Evolutionary conservation across 2,797 vertebrate species (phyloP), one percentile per base, ranked within the genome.

Genomic region (Acanthis flammea): DNA sequence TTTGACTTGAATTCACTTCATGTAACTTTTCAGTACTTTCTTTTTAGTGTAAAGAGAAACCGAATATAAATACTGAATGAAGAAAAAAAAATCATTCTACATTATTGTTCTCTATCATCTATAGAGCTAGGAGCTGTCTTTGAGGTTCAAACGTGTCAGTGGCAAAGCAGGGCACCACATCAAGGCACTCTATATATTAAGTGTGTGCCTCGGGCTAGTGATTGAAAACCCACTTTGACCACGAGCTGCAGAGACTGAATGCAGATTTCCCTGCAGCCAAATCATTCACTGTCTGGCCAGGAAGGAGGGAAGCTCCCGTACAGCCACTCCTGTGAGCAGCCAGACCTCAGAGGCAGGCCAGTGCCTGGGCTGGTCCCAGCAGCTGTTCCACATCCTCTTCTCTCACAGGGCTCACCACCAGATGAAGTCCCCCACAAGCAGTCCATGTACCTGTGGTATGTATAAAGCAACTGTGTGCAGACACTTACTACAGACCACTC

Each of bases 1-100:
- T 97, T 97, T 97, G 96, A 97, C 96, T 96, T 74, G 89, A 97
- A 97, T 97, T 96, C 96, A 93, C 93, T 97, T 97, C 92, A 97
- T 95, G 89, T 94, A 96, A 97, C 96, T 97, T 96, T 95, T 96
- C 96, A 95, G 94, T 90, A 94, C 93, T 94, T 96, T 96, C 96
- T 96, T 96, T 97, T 95, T 95, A 92, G 91, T 93, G 83, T 92
- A 93, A 97, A 97, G 89, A 71, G 96, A 96, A 96, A 94, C 82
- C 0, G 93, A 96, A 97, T 96, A 97, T 96, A 97, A 97, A 97
- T 97, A 96, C 94, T 96, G 96, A 97, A 97, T 96, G 96, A 96
- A 96, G 72, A 45, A 72, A 95, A 94, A 94, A 89, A 95, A 96
- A 90, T 92, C 87, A 96, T 91, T 95, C 82, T 10, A 88, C 86